Evolutionary conservation across 2,797 vertebrate species (phyloP).

Genomic region (Myripristis jacobus): DNA sequence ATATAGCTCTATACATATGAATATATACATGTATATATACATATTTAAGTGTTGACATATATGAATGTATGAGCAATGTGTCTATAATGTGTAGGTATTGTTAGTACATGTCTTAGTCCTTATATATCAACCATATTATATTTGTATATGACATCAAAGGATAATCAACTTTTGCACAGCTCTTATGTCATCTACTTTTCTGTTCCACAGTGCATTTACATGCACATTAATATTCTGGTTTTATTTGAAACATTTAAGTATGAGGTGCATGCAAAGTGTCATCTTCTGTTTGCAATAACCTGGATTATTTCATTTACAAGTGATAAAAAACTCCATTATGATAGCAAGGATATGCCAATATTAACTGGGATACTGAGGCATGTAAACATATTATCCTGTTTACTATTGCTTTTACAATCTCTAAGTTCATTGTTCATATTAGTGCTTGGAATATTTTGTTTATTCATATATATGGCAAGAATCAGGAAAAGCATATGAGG

Average conservation of each 20-base stretch:
- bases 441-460: constrained; percentile 11
- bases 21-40: constrained; percentile 85
- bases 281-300: constrained; percentile 42
- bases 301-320: constrained; percentile 56
- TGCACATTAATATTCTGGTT: constrained; percentile 62
- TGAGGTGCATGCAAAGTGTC: constrained; percentile 66
- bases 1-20: constrained; percentile 84
- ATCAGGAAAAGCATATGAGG: constrained; percentile 60
- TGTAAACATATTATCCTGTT: constrained; percentile 32
- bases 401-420: constrained; percentile 29
- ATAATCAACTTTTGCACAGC: constrained; percentile 32
- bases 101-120: constrained; percentile 73
- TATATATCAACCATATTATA: constrained; percentile 69
- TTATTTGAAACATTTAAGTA: constrained; percentile 7
- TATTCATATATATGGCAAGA: constrained; percentile 31
- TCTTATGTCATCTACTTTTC: constrained; percentile 43
- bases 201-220: constrained; percentile 51
- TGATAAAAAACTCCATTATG: constrained; percentile 48
- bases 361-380: constrained; percentile 45
- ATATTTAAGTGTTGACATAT: constrained; percentile 88
- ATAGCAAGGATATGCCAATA: constrained; percentile 28
- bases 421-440: constrained; percentile 19
- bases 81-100: constrained; percentile 82
- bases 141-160: constrained; percentile 61
- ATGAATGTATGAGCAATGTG: constrained; percentile 88